A percentile compares a stretch with the other conserved stretches of the same genome.
phyloP scores from a whole-genome alignment of 2,113 vertebrate genomes.

The Chaetodon auriga region DNA sequence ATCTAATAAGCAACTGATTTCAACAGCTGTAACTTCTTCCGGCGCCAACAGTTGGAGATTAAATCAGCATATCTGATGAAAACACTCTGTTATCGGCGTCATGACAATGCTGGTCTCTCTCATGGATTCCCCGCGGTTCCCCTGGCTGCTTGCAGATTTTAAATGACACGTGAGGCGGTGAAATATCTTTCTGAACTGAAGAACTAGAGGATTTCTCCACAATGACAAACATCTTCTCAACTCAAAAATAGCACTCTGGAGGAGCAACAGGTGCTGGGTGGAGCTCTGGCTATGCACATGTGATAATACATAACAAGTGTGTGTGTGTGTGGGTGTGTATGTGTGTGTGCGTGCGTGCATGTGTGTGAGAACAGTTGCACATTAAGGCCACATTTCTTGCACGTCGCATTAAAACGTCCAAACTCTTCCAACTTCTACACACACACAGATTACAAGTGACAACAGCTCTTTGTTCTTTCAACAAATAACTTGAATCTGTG shows the following conservation, averaged over 20 bases:
- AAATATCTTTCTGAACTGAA: slow-evolving; percentile 20
- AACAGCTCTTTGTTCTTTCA: not conserved
- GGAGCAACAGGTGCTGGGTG: slow-evolving; percentile 66
- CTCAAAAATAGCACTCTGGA: slow-evolving; percentile 68
- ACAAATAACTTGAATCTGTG: not conserved
- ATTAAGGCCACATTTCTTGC: not conserved
- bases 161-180: not conserved
- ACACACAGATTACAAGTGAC: not conserved
- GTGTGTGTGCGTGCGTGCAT: not conserved
- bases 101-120: not conserved
- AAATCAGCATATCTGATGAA: not conserved
- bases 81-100: not conserved
- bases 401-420: not conserved
- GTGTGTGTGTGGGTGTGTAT: slow-evolving; percentile 9
- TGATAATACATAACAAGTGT: slow-evolving; percentile 39
- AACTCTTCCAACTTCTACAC: not conserved
- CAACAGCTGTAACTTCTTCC: slow-evolving; percentile 18
- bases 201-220: slow-evolving; percentile 48
- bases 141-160: not conserved
- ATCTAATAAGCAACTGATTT: slow-evolving; percentile 22
- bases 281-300: slow-evolving; percentile 17
- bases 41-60: not conserved
- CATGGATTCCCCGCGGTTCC: slow-evolving; percentile 10
- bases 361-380: slow-evolving; percentile 15
- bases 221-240: slow-evolving; percentile 65